Conservation (phyloP, 2,113 vertebrate genomes). For the Grus americana region DNA sequence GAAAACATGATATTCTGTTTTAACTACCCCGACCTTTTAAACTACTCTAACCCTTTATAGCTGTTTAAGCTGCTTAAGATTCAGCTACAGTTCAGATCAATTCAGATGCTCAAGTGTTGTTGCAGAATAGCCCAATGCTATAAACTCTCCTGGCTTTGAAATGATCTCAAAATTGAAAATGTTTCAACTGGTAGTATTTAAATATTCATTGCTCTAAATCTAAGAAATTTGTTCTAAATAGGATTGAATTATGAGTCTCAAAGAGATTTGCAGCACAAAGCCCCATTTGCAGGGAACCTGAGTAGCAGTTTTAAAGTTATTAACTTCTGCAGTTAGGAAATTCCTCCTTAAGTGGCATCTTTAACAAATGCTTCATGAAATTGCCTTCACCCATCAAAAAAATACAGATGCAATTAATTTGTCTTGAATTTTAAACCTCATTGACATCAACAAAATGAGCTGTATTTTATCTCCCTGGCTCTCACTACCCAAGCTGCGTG, state of each 20-base stretch:
- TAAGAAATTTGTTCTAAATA: constrained; percentile 60
- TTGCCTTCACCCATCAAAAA: background rate
- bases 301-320: constrained; percentile 41
- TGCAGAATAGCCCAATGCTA: background rate
- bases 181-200: constrained; percentile 42
- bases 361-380: background rate
- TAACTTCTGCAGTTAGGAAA: constrained; percentile 13
- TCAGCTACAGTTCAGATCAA: background rate
- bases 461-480: constrained; percentile 1
- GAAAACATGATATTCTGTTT: constrained; percentile 25
- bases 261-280: constrained; percentile 56
- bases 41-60: background rate
- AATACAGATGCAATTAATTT: constrained; percentile 13
- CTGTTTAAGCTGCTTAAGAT: constrained; percentile 44
- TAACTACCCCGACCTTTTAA: constrained; percentile 19
- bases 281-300: background rate
- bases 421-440: background rate
- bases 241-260: constrained; percentile 48
- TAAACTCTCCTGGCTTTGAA: constrained; percentile 27
- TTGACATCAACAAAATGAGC: background rate
- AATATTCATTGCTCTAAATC: constrained; percentile 54
- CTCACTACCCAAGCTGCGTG: background rate
- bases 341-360: constrained; percentile 10
- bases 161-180: constrained; percentile 38
- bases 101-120: rapidly evolving